Base-by-base conservation (phyloP, 1,140 invertebrate species). In the Drosophila arawakana region DNA sequence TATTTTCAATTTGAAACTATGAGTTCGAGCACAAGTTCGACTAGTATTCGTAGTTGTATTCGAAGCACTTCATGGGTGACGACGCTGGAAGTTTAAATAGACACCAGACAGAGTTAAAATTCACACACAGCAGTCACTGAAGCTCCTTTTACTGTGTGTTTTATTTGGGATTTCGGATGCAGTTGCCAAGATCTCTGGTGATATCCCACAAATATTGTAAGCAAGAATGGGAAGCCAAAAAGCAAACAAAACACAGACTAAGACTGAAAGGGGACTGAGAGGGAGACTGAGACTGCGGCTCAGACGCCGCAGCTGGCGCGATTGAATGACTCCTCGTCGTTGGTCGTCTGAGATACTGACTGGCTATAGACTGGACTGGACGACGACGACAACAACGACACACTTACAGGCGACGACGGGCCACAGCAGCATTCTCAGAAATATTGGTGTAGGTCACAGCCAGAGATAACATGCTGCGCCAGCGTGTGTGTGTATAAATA, bases 361-460 rank as follows among this genome's bases (percentile, higher is more conserved):
- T 90, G 79, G 65, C 81, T 73, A 78, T 75, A 63, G 74, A 80
- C 72, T 55, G 65, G 59, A 81, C 79, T 66, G 7, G 49, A 11
- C 43, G 75, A 81, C 75, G 76, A 78, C 74, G 63, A 88, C 77
- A 68, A 84, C 84, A 66, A 88, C 84, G 84, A 90, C 85, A 89
- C 83, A 86, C 83, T 86, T 86, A 88, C 84, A 86, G 83, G 84
- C 83, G 83, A 88, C 84, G 84, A 89, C 84, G 81, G 76, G 76
- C 74, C 72, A 84, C 81, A 85, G 81, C 81, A 92, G 83, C 86
- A 92, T 92, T 92, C 91, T 88, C 80, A 91, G 91, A 92, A 92
- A 92, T 92, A 92, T 92, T 92, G 91, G 91, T 92, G 91, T 92
- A 92, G 91, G 91, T 92, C 91, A 92, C 91, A 92, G 90, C 78